phyloP scores from a whole-genome alignment of 2,113 vertebrate genomes.

The Mixornis gularis region DNA sequence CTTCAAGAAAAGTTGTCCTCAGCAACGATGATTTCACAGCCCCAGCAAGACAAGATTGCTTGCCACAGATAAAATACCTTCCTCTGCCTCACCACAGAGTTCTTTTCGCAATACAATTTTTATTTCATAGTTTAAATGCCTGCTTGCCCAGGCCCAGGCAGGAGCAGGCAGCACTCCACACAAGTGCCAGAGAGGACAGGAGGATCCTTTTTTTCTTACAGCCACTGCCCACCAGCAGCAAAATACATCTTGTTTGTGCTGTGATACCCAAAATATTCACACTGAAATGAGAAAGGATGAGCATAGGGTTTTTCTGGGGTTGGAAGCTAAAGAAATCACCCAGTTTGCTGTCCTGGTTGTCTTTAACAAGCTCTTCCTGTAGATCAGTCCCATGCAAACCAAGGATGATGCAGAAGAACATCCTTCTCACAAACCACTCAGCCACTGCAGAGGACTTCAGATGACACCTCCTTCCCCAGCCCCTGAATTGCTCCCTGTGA shows the following conservation, averaged over 20 bases:
- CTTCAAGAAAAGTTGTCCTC: background rate
- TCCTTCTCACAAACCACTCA: background rate
- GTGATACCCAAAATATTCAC: background rate
- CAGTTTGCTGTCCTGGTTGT: background rate
- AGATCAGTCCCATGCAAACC: rapidly evolving
- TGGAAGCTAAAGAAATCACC: background rate
- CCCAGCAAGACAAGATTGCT: background rate
- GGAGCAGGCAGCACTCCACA: background rate
- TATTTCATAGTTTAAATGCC: background rate
- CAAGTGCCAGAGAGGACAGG: background rate
- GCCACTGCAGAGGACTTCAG: background rate
- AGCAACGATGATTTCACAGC: background rate
- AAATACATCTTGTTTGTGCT: background rate
- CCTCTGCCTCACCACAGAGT: background rate
- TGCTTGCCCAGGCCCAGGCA: background rate
- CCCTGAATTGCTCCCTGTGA: background rate
- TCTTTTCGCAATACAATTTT: background rate
- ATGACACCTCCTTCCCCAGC: too few relatives aligned
- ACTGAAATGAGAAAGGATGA: background rate
- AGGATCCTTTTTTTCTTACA: background rate
- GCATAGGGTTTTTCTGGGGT: background rate
- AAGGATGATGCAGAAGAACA: background rate
- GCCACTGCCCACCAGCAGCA: background rate
- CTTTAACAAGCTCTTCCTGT: background rate
- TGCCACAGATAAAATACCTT: background rate